A percentile compares a stretch with the other conserved stretches of the same genome.
These are phyloP conservation scores for Corythoichthys haematopterus DNA, from an alignment of 2,113 vertebrate genomes.

Conservation along the genomic window DNA sequence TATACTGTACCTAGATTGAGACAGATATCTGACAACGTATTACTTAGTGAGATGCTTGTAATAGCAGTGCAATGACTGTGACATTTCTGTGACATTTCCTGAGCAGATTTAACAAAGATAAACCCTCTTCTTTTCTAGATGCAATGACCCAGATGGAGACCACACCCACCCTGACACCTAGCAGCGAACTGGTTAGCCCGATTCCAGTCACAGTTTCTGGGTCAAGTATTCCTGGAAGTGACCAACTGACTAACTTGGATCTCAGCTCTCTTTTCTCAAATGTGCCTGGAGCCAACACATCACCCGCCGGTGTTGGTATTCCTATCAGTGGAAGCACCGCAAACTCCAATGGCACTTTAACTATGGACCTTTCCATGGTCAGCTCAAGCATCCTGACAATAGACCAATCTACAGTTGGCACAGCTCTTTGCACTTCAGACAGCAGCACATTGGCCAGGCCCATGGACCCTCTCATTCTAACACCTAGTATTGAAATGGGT, in stretches of 20 bases:
- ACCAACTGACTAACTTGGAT: slow-evolving; percentile 83
- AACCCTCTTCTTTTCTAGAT: slow-evolving; percentile 69
- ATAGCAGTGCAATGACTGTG: too few relatives aligned
- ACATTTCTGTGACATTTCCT: too few relatives aligned
- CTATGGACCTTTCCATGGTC: slow-evolving; percentile 81
- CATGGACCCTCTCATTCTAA: slow-evolving; percentile 84
- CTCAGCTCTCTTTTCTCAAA: slow-evolving; percentile 87
- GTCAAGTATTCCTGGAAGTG: slow-evolving; percentile 69
- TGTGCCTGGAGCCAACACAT: slow-evolving; percentile 61
- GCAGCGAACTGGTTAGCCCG: slow-evolving; percentile 82
- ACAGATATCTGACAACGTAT: too few relatives aligned
- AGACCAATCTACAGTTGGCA: slow-evolving; percentile 80
- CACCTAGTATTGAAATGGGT: slow-evolving; percentile 73
- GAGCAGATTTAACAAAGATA: not conserved
- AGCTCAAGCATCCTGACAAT: slow-evolving; percentile 88
- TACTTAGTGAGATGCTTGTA: too few relatives aligned
- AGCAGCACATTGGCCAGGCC: slow-evolving; percentile 72
- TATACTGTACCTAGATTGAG: too few relatives aligned
- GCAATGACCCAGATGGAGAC: slow-evolving; percentile 83
- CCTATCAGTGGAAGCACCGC: slow-evolving; percentile 50
- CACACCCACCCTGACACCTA: slow-evolving; percentile 81
- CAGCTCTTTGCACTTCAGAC: slow-evolving; percentile 67
- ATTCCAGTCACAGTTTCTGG: slow-evolving; percentile 76
- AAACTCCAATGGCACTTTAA: slow-evolving; percentile 61
- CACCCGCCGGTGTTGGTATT: slow-evolving; percentile 42